These are phyloP conservation scores for Arrhamphus sclerolepis DNA, from an alignment of 2,797 vertebrate genomes.

Conservation along the genomic window DNA sequence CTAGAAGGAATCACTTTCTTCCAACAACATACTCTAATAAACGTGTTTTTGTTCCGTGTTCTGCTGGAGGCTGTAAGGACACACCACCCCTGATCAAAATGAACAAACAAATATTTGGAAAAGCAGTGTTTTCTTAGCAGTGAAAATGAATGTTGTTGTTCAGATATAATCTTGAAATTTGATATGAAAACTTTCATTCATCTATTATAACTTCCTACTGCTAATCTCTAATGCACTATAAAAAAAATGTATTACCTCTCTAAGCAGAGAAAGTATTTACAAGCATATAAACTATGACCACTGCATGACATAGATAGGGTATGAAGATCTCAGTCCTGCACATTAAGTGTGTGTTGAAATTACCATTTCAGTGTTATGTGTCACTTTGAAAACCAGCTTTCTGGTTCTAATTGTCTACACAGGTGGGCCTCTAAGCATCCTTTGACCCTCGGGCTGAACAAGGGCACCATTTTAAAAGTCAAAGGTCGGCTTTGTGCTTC, in stretches of 20 bases:
- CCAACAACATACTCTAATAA: too few relatives aligned
- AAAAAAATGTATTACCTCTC: slow-evolving; percentile 6
- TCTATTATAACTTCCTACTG: slow-evolving; percentile 7
- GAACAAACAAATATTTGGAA: too few relatives aligned
- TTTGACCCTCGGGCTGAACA: slow-evolving; percentile 61
- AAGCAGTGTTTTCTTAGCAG: too few relatives aligned
- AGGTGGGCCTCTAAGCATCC: slow-evolving; percentile 70
- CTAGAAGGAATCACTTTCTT: too few relatives aligned
- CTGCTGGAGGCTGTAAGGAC: too few relatives aligned
- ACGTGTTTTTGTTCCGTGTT: too few relatives aligned
- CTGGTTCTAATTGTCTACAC: slow-evolving; percentile 72
- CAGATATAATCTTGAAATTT: too few relatives aligned
- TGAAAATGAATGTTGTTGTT: too few relatives aligned
- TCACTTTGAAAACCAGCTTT: slow-evolving; percentile 54
- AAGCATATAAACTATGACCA: slow-evolving; percentile 2
- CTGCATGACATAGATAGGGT: neutral
- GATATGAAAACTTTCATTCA: neutral
- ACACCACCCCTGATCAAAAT: too few relatives aligned
- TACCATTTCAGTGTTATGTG: slow-evolving; percentile 24
- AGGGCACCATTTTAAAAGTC: slow-evolving; percentile 67
- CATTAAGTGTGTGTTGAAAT: slow-evolving; percentile 9
- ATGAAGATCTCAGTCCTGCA: slow-evolving; percentile 7
- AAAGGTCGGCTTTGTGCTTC: slow-evolving; percentile 69
- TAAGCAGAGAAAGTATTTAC: neutral
- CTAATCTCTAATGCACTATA: slow-evolving; percentile 1